These are phyloP conservation scores for Puffinus mauretanicus DNA, from an alignment of 2,113 vertebrate genomes.

Conservation along the genomic window DNA sequence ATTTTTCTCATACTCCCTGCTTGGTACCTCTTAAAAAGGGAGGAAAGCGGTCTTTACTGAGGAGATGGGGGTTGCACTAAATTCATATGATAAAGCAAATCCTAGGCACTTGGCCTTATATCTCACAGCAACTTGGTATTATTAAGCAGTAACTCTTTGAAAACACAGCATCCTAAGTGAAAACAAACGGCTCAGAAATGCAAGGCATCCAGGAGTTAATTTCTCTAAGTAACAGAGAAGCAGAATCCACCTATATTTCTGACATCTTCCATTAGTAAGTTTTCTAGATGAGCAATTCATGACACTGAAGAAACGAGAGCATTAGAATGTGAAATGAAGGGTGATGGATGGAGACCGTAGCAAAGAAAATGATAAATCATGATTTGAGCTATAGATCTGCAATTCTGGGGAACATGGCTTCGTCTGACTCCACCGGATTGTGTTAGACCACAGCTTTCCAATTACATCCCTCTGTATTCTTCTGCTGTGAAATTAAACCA, in stretches of 20 bases:
- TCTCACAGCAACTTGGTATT: not conserved
- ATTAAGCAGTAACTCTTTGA: not conserved
- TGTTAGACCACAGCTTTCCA: not conserved
- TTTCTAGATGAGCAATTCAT: constrained; percentile 58
- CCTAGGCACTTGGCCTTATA: not conserved
- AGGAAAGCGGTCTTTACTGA: not conserved
- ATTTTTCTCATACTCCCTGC: not conserved
- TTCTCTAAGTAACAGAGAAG: constrained; percentile 18
- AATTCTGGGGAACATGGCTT: not conserved
- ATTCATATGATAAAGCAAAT: not conserved
- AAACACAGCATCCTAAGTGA: not conserved
- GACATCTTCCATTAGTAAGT: constrained; percentile 44
- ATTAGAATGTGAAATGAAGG: constrained; percentile 61
- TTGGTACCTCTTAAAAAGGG: not conserved
- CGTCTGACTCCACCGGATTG: not conserved
- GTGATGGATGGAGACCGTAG: constrained; percentile 14
- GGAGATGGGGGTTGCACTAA: not conserved
- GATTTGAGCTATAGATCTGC: not conserved
- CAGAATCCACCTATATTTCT: constrained; percentile 25
- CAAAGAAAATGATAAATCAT: constrained; percentile 45
- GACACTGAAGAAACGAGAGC: constrained; percentile 45
- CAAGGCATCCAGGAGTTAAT: constrained; percentile 31
- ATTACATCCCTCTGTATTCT: not conserved
- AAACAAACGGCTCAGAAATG: constrained; percentile 8
- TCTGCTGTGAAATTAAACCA: constrained; percentile 6